Conservation (phyloP, 2,113 vertebrate species). For the Vidua macroura region DNA sequence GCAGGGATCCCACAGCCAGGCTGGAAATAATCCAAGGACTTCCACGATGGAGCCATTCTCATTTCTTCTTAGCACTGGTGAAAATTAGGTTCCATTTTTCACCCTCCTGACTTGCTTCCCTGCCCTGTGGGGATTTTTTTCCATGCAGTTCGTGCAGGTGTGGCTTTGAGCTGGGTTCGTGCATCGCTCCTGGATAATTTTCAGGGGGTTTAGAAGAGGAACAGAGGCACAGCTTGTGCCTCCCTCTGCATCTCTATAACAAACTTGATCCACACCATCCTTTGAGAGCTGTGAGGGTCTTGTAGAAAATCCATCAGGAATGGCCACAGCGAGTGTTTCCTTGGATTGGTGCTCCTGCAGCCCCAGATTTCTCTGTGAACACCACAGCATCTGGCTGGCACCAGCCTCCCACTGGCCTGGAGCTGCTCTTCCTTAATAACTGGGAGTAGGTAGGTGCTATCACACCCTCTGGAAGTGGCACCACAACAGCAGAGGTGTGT, state of each 20-base stretch:
- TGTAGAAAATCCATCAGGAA: neutral
- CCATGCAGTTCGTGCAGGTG: neutral
- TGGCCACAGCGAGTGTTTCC: fast-evolving
- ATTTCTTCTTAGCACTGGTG: neutral
- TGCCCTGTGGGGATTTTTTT: neutral
- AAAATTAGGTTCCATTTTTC: neutral
- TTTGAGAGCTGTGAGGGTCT: neutral
- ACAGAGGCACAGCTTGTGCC: neutral
- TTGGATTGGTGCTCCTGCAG: neutral
- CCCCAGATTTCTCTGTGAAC: neutral
- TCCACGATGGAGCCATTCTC: neutral
- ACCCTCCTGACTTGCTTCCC: neutral
- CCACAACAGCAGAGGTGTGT: conserved; percentile 22
- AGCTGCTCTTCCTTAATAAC: neutral
- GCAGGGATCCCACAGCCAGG: neutral
- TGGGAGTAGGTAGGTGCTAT: conserved; percentile 37
- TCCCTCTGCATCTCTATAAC: fast-evolving
- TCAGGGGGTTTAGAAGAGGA: neutral
- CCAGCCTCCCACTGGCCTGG: conserved; percentile 7
- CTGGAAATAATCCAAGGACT: conserved; percentile 1
- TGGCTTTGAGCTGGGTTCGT: neutral
- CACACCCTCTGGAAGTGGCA: conserved; percentile 3
- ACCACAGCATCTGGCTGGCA: neutral
- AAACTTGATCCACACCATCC: fast-evolving
- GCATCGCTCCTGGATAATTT: neutral